Conservation (phyloP, 2,797 vertebrate species). For the Anableps anableps region DNA sequence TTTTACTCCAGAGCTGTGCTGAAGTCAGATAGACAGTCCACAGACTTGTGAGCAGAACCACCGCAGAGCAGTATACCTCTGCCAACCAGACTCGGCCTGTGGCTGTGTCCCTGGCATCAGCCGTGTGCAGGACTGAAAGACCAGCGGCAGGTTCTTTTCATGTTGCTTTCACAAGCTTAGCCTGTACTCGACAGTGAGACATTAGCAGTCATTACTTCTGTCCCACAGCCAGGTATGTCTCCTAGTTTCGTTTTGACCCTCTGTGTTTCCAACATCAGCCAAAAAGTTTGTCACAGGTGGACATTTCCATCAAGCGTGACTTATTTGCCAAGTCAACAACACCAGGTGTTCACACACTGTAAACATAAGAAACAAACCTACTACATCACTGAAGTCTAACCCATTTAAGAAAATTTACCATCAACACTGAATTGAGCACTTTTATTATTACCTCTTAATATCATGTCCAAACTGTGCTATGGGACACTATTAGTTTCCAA, state of each 20-base stretch:
- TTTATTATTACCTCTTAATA: not conserved
- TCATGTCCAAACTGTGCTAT: not conserved
- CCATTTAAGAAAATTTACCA: not conserved
- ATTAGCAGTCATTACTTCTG: not conserved
- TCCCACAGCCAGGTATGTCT: not conserved
- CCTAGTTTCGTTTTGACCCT: not conserved
- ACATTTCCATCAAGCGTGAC: not conserved
- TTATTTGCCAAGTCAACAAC: not conserved
- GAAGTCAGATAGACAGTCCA: not conserved
- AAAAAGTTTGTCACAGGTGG: not conserved
- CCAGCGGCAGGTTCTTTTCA: not conserved
- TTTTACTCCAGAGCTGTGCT: not conserved
- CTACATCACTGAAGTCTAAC: not conserved
- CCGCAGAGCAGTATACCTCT: not conserved
- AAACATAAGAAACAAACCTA: not conserved
- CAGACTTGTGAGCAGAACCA: conserved; percentile 1
- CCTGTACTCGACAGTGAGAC: not conserved
- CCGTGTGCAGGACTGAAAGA: not conserved
- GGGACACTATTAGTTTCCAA: not conserved
- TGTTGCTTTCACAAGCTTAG: not conserved
- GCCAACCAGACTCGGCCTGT: not conserved
- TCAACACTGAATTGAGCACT: not conserved
- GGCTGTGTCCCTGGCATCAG: not conserved
- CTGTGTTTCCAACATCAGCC: not conserved
- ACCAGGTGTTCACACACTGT: not conserved